Conservation (phyloP, 1,140 invertebrate species). For the Oreohelix idahoensis region DNA sequence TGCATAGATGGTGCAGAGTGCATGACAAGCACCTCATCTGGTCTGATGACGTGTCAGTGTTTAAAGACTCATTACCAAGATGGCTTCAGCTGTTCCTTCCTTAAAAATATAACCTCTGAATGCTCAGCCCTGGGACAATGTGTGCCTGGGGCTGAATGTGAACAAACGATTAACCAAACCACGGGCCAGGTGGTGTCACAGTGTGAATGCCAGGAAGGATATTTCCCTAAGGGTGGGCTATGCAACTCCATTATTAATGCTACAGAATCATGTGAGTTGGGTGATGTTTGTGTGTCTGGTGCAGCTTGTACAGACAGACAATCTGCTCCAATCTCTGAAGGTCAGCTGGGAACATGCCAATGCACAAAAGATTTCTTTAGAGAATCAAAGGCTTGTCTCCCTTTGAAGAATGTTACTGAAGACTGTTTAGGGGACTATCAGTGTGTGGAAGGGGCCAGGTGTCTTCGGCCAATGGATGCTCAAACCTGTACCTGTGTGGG, state of each 20-base stretch:
- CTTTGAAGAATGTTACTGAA: slow-evolving; percentile 26
- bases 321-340: background rate
- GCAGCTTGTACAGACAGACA: background rate
- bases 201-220: slow-evolving; percentile 31
- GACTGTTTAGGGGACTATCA: background rate
- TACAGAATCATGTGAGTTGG: slow-evolving; percentile 21
- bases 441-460: slow-evolving; percentile 26
- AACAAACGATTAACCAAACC: background rate
- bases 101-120: slow-evolving; percentile 16
- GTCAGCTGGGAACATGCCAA: background rate
- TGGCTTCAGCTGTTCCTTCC: slow-evolving; percentile 2
- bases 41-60: slow-evolving; percentile 25
- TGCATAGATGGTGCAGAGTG: slow-evolving; percentile 41
- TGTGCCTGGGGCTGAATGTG: slow-evolving; percentile 36
- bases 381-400: background rate
- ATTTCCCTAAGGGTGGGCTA: slow-evolving; percentile 12
- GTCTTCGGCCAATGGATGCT: background rate
- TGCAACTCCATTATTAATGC: slow-evolving; percentile 37
- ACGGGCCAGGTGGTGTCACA: background rate
- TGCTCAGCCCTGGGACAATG: slow-evolving; percentile 34
- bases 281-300: background rate
- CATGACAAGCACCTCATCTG: background rate
- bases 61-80: slow-evolving; percentile 22
- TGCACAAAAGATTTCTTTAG: slow-evolving; percentile 6
- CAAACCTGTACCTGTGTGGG: slow-evolving; percentile 33